phyloP scores from a whole-genome alignment of 2,797 vertebrate genomes.

The Girardinus metallicus region DNA sequence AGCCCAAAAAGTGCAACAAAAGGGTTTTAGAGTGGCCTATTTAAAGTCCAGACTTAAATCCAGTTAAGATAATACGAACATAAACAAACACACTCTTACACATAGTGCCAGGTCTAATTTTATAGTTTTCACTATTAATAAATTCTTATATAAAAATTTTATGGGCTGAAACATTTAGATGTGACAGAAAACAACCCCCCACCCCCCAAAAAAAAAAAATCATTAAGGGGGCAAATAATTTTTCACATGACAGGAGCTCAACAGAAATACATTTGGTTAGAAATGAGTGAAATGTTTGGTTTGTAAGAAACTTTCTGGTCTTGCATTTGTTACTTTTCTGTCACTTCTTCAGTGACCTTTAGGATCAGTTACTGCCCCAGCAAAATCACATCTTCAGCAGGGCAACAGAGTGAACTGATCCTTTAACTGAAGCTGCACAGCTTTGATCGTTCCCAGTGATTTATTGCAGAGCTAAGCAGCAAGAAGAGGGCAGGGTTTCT shows the following conservation, averaged over 20 bases:
- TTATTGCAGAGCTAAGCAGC: constrained; percentile 44
- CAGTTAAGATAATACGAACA: background rate
- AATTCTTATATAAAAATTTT: background rate
- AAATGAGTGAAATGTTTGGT: background rate
- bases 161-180: background rate
- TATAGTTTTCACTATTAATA: background rate
- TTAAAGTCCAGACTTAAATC: background rate
- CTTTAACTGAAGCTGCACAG: constrained; percentile 26
- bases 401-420: constrained; percentile 8
- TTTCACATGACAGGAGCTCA: background rate
- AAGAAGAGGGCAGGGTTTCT: constrained; percentile 52
- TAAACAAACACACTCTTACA: background rate
- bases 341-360: background rate
- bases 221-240: background rate
- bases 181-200: background rate
- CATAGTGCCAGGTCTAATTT: background rate
- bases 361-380: background rate
- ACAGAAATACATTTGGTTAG: background rate
- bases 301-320: background rate
- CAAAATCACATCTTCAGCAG: background rate
- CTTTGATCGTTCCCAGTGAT: constrained; percentile 37
- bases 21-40: background rate
- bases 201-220: background rate
- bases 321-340: background rate
- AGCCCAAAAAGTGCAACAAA: background rate